A percentile compares a stretch with the other conserved stretches of the same genome.
Evolutionary conservation across 2,888 invertebrate species (phyloP).

Genomic region (Drosophila diplacantha): DNA sequence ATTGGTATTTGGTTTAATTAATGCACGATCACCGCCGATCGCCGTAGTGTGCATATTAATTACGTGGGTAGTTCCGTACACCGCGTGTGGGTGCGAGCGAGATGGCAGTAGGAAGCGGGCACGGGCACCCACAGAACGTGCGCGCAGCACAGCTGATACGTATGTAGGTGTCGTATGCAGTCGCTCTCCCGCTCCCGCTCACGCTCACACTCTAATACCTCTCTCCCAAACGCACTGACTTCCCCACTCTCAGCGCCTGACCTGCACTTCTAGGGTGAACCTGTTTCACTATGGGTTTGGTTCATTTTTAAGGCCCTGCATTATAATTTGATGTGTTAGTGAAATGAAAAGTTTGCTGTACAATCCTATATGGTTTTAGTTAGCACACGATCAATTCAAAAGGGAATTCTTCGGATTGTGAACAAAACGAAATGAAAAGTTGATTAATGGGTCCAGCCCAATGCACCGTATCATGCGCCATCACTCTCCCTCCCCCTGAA

Average conservation of each 20-base stretch:
- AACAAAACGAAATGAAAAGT: not conserved
- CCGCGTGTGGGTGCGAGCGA: constrained; percentile 18
- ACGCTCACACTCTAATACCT: not conserved
- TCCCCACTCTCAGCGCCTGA: not conserved
- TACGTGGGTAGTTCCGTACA: constrained; percentile 28
- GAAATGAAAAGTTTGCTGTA: not conserved
- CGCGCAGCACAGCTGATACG: constrained; percentile 13
- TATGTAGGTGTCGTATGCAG: constrained; percentile 10
- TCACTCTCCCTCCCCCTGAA: constrained; percentile 3
- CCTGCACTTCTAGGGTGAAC: constrained; percentile 11
- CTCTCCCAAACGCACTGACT: constrained; percentile 9
- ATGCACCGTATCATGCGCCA: constrained; percentile 6
- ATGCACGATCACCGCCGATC: constrained; percentile 29
- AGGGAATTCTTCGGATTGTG: not conserved
- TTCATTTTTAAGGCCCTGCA: not conserved
- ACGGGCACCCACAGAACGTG: constrained; percentile 10
- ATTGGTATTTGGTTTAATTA: constrained; percentile 29
- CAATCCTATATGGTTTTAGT: not conserved
- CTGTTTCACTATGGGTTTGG: not conserved
- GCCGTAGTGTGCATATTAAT: constrained; percentile 51
- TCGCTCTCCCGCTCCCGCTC: constrained; percentile 6
- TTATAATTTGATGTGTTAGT: not conserved
- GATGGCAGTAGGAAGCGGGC: constrained; percentile 22
- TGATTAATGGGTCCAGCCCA: constrained; percentile 6
- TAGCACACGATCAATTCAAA: not conserved